Evolutionary conservation across 2,888 invertebrate genomes (phyloP), one percentile per base, ranked within the genome.

Genomic region (Meloe dianella): DNA sequence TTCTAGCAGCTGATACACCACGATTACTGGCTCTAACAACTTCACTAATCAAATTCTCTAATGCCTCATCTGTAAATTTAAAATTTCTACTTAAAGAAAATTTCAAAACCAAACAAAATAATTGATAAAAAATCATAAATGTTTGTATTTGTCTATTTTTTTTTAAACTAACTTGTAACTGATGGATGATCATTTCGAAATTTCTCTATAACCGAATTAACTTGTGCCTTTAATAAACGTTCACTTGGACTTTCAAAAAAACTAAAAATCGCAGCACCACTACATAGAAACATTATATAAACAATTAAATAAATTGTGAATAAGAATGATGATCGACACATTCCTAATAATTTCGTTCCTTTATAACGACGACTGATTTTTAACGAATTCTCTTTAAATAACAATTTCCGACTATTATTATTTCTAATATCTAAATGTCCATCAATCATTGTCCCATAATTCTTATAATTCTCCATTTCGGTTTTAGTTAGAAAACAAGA

Each of bases 1-100:
- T 95, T 66, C 88, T 86, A 0, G 89, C 87, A 0, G 92, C 92
- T 0, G 92, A 91, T 56, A 94, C 92, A 0, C 94, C 94, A 59
- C 91, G 87, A 82, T 92, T 91, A 81, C 89, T 91, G 12, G 93
- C 94, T 32, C 86, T 85, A 22, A 93, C 88, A 71, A 94, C 89
- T 77, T 90, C 90, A 54, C 86, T 86, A 64, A 95, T 87, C 70
- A 94, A 86, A 8, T 87, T 84, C 80, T 94, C 94, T 74, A 95
- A 83, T 69, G 90, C 91, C 24, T 88, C 88, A 83, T 92, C 93
- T 93, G 87, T 63, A 87, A 86, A 61, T 59, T 61, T 59, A 58
- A 10, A 57, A 56, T 59, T 20, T 51, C 59, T 67, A 65, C 57
- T 9, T 35, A 8, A 20, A 63, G 10, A 30, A 14, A 8, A 32